Evolutionary conservation across 2,888 invertebrate species (phyloP), one percentile per base, ranked within the genome.

Genomic region (Folsomia candida): DNA sequence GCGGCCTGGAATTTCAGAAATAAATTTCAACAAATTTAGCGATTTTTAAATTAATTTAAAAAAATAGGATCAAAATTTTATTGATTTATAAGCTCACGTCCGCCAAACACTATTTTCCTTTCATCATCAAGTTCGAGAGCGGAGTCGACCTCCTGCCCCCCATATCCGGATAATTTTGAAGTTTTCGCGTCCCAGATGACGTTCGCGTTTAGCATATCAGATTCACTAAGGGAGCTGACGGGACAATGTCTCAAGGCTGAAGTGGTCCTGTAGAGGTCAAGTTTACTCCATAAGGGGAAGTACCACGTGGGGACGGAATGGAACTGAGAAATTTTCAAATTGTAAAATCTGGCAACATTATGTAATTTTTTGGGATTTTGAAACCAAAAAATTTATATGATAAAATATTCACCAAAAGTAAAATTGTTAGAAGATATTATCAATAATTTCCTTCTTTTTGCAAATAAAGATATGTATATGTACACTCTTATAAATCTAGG

Each of bases 221-320:
- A 29, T 58, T 69, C 69, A 3, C 4, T 58, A 0, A 69, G 2
- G n/a, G 22, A 25, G 4, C 28, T 29, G 14, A 63, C 11, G 20
- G 69, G 63, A 37, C 37, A n/a, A 14, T 47, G 28, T 6, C 58
- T 37, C 6, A 69, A 20, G 20, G 61, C 63, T 58, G 27, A 18
- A 26, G 58, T 51, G 2, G 69, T 57, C 26, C 69, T 54, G 57
- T 69, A 69, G 20, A 69, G 58, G 18, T 69, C 69, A n/a, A 69
- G 20, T 24, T 37, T 63, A 29, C 69, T 69, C 24, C 37, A 14
- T 2, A 69, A 2, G 24, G 63, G 63, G 26, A 69, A 69, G 64
- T 69, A 69, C 69, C 69, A 69, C 9, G 18, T 47, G 9, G 47
- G 47, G 47, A 47, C 18, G 47, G 47, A 47, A 11, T 18, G 47